Evolutionary conservation across 1,140 invertebrate genomes (phyloP).

Genomic region (Sminthurides bifidus): DNA sequence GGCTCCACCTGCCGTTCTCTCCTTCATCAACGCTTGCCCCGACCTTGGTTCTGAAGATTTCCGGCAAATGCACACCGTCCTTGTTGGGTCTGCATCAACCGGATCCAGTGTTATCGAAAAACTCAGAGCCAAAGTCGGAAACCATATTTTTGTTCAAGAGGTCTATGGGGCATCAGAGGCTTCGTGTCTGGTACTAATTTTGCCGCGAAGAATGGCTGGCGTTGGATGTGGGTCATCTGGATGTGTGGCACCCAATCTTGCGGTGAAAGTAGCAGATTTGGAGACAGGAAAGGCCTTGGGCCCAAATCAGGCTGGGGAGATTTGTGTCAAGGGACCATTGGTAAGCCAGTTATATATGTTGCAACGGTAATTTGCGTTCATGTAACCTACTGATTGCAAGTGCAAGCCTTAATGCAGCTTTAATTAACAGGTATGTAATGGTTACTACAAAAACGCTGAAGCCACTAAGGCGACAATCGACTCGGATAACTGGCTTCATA

Average conservation of each 20-base stretch:
- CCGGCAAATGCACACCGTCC: background rate
- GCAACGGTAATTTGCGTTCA: no score
- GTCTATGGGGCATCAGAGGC: no score
- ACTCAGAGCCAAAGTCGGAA: background rate
- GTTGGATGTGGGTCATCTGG: no score
- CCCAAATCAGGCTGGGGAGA: conserved; percentile 39
- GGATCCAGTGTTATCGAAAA: background rate
- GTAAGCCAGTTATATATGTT: no score
- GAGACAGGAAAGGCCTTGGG: conserved; percentile 35
- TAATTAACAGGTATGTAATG: conserved; percentile 39
- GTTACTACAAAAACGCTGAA: conserved; percentile 42
- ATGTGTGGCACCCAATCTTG: background rate
- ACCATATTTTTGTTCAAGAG: conserved; percentile 9
- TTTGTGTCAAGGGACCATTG: conserved; percentile 42
- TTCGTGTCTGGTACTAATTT: no score
- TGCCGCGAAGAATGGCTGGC: no score
- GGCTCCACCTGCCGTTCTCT: background rate
- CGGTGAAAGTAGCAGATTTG: conserved; percentile 33
- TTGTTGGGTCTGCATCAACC: background rate
- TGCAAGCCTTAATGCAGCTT: no score
- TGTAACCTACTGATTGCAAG: no score
- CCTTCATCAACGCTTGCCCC: background rate
- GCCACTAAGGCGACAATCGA: conserved; percentile 56
- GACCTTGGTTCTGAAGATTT: background rate
- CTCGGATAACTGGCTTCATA: conserved; percentile 59